Base-by-base conservation (phyloP, 1,140 invertebrate genomes). In the Ditylenchus dipsaci region DNA sequence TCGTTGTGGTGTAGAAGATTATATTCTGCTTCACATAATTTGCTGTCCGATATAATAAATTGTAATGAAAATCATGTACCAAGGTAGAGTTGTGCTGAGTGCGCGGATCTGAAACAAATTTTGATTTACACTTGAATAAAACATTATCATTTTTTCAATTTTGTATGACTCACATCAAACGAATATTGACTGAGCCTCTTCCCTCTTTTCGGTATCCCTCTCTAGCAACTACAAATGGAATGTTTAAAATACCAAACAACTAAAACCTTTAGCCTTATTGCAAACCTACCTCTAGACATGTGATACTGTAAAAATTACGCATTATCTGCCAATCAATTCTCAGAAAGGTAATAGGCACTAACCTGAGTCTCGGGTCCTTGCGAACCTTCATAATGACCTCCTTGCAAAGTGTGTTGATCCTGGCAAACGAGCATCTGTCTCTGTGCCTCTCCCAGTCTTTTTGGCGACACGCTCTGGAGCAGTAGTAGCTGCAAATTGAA, bases 371-470 rank as follows among this genome's bases (percentile, higher is more conserved):
- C 88, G 0, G 88, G 84, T 94, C 90, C 75, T 91, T 90, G 76
- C 91, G 91, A 23, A 83, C 80, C 5, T 89, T 88, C 38, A 90
- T 82, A 49, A 95, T 87, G 7, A 95, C 91, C 80, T 93, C 90
- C 67, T 91, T 88, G 84, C 92, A 95, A 8, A 93, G 85, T 21
- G 90, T 84, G 67, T 79, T 83, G 1, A 91, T 91, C 7, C 91
- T 87, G 1, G 91, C 92, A 83, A 92, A 90, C 49, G 92, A 85
- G 80, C 93, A 96, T n/a, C 90, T 89, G 21, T 78, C 66, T 59
- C 91, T 88, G 81, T 95, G 93, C 74, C 90, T 89, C 73, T 92
- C 90, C 92, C 92, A 95, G 80, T 95, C 91, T 1, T 89, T 87
- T 64, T 90, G 86, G 19, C 92, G 87, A 84, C 91, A 94, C 82